Percentiles rank a stretch among this genome's conserved stretches.
phyloP scores from a whole-genome alignment of 2,888 invertebrate species.

The Archips crataeganus region DNA sequence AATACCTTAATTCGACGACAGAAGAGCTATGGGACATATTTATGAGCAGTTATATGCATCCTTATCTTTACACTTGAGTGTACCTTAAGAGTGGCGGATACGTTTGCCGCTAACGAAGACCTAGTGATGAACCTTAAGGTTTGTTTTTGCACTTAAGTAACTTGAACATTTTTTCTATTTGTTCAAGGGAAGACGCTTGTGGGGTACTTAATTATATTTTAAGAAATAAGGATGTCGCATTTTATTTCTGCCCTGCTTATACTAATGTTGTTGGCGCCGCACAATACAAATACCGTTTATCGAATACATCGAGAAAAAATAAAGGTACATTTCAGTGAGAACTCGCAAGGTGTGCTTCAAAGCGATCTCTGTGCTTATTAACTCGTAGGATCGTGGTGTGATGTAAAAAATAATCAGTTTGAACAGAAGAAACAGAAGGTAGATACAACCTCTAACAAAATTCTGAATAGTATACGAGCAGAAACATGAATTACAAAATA shows the following conservation, averaged over 20 bases:
- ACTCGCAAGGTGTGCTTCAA: not conserved
- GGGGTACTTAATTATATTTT: constrained; percentile 2
- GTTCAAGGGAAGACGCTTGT: not conserved
- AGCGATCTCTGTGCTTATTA: not conserved
- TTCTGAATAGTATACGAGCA: too few relatives aligned
- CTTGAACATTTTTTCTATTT: not conserved
- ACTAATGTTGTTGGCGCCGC: not conserved
- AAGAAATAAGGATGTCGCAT: not conserved
- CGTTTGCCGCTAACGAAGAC: too few relatives aligned
- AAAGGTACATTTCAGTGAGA: not conserved
- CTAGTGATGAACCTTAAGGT: not conserved
- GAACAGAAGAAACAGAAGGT: too few relatives aligned
- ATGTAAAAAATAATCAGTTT: too few relatives aligned
- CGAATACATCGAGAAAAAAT: not conserved
- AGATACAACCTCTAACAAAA: too few relatives aligned
- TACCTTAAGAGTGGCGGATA: too few relatives aligned
- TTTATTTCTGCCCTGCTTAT: not conserved
- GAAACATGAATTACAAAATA: too few relatives aligned
- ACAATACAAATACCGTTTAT: not conserved
- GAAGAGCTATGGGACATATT: too few relatives aligned
- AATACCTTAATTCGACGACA: too few relatives aligned
- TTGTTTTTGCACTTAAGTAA: not conserved
- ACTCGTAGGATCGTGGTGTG: too few relatives aligned
- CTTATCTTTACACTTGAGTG: too few relatives aligned
- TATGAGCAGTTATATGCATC: too few relatives aligned